A percentile compares a stretch with the other conserved stretches of the same genome.
These are phyloP conservation scores for Gastrophryne carolinensis DNA, from an alignment of 2,797 vertebrate genomes.

Conservation along the genomic window DNA sequence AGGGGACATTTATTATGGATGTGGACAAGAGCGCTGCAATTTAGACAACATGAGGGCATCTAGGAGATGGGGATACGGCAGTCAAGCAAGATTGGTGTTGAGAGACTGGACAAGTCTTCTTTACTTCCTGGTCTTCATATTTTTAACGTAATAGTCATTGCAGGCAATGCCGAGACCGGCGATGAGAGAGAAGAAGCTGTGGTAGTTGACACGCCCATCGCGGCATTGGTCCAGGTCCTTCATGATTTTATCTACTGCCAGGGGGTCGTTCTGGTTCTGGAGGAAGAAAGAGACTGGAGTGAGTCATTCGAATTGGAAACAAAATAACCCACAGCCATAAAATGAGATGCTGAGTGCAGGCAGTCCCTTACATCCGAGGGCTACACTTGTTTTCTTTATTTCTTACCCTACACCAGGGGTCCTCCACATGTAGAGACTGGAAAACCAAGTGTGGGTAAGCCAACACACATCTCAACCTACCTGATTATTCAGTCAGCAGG, in stretches of 20 bases:
- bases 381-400: no score
- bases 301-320: no score
- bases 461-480: no score
- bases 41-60: neutral
- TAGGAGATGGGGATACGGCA: neutral
- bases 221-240: conserved; percentile 72
- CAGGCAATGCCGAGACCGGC: conserved; percentile 71
- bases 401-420: no score
- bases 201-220: conserved; percentile 74
- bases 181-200: conserved; percentile 71
- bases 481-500: no score
- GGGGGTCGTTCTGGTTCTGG: conserved; percentile 73
- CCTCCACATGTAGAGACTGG: no score
- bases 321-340: no score
- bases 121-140: conserved; percentile 60
- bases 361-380: no score
- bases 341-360: no score
- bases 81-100: neutral
- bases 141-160: conserved; percentile 70
- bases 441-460: no score
- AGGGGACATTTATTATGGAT: neutral
- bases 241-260: conserved; percentile 73
- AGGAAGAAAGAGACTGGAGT: no score
- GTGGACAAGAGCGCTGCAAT: neutral
- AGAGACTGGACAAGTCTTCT: no score